Base-by-base conservation (phyloP, 2,888 invertebrate species). In the Taenaris catops region DNA sequence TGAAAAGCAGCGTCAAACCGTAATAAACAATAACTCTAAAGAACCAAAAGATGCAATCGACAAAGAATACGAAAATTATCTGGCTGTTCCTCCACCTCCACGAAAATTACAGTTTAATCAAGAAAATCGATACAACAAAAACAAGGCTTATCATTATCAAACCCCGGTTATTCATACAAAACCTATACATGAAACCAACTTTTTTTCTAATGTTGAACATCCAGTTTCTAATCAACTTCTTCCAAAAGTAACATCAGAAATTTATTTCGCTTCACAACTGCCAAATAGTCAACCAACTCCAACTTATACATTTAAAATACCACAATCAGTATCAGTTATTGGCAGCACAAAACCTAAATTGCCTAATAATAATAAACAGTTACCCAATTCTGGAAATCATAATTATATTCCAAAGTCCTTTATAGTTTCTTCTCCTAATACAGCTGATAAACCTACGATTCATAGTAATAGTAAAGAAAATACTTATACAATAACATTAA, bases 241-340 rank as follows among this genome's bases (percentile, higher is more conserved):
- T 7, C 79, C 80, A 2, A 87, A 84, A 62, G 74, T 87, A 6
- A 87, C 87, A 4, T 87, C 87, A 10, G 87, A 87, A 55, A 72
- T 87, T 37, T 87, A 87, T 46, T 87, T 76, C 44, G 87, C 87
- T 27, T 68, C 86, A 18, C 83, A 86, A 53, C 58, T 70, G 33
- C 71, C 79, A 26, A 72, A 65, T 34, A 71, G 57, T 37, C 70
- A 75, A 20, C 73, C 75, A 2, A 68, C 74, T 33, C 67, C 80
- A 17, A 76, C 79, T 0, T 86, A 80, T 46, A 84, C 78, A 6
- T 63, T 87, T 28, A 75, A 76, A 19, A 69, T 87, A 40, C 80
- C 80, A 26, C 63, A 66, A 14, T 46, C 57, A 12, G 51, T 60
- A 5, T 45, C 57, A 8, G 44, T 49, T 2, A 59, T 62, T 26